Evolutionary conservation across 2,113 vertebrate genomes (phyloP).

Genomic region (Catharus bicknelli): DNA sequence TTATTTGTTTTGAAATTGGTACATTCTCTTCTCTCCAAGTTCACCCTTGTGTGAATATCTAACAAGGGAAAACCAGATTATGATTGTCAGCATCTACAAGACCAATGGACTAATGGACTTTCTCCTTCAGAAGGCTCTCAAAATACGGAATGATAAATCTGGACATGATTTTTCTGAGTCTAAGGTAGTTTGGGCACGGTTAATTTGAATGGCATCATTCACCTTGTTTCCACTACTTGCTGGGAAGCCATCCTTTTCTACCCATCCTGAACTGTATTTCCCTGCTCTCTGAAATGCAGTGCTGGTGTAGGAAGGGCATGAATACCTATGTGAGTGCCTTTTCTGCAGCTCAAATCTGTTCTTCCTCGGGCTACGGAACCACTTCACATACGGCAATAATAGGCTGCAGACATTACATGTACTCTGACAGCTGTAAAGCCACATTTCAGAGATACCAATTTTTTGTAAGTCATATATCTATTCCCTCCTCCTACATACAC

Average conservation of each 20-base stretch:
- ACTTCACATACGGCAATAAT: not conserved
- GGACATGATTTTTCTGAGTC: not conserved
- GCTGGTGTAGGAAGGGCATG: not conserved
- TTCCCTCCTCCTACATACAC: not conserved
- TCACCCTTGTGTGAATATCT: not conserved
- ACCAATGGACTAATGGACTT: not conserved
- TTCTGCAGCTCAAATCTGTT: not conserved
- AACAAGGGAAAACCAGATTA: not conserved
- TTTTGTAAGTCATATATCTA: not conserved
- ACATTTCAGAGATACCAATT: not conserved
- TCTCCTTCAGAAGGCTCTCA: not conserved
- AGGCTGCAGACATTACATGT: not conserved
- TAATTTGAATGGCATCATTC: not conserved
- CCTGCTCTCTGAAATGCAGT: not conserved
- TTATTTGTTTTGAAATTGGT: not conserved
- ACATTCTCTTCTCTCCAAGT: not conserved
- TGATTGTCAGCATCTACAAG: not conserved
- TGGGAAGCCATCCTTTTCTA: not conserved
- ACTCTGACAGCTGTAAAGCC: constrained; percentile 36
- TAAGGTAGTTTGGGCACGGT: not conserved
- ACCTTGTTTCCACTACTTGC: not conserved
- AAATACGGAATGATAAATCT: not conserved
- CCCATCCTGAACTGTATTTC: not conserved
- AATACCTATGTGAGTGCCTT: not conserved
- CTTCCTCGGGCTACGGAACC: constrained; percentile 22